phyloP scores from a whole-genome alignment of 1,140 invertebrate species.

The Leptestheria dahalacensis region DNA sequence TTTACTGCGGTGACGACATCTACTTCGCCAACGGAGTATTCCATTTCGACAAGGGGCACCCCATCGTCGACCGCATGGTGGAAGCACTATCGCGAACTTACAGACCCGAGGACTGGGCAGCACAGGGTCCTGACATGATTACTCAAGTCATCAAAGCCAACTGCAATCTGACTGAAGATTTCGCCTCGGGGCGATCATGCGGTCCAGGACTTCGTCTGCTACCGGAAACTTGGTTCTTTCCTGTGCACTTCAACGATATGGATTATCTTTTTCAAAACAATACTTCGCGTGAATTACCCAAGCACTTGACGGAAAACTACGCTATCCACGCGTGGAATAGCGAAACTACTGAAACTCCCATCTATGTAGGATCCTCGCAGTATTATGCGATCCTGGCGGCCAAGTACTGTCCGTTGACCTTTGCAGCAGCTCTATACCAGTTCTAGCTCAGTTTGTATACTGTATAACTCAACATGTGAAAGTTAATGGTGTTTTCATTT shows the following conservation, averaged over 20 bases:
- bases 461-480: too few species aligned
- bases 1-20: background rate
- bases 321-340: conserved; percentile 11
- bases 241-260: background rate
- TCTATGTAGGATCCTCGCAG: conserved; percentile 2
- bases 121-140: conserved; percentile 3
- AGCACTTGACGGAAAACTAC: background rate
- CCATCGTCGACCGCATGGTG: background rate
- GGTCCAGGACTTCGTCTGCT: background rate
- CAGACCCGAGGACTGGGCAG: background rate
- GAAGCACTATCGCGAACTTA: background rate
- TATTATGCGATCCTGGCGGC: background rate
- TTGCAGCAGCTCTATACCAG: background rate
- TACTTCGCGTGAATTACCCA: background rate
- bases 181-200: background rate
- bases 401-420: conserved; percentile 7
- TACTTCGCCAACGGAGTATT: background rate
- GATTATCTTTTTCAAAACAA: background rate
- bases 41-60: background rate
- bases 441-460: too few species aligned
- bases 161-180: conserved; percentile 1
- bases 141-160: background rate
- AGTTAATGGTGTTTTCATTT: too few species aligned
- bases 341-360: background rate
- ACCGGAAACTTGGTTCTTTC: background rate